These are phyloP conservation scores for Vespertilio murinus DNA, from an alignment of 2,797 vertebrate species.

Conservation along the genomic window DNA sequence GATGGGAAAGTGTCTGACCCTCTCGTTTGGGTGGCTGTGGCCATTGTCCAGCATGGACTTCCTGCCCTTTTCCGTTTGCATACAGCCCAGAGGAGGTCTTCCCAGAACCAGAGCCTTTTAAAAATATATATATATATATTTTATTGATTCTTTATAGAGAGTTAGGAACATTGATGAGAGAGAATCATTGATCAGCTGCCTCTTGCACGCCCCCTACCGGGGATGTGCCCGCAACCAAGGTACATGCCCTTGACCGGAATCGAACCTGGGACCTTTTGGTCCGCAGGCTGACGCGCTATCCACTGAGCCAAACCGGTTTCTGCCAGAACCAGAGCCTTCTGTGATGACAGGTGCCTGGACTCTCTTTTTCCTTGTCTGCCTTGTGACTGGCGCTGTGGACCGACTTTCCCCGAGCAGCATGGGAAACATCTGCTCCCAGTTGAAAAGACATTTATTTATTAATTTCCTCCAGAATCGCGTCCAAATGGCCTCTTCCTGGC, in stretches of 20 bases:
- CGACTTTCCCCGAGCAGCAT: not conserved
- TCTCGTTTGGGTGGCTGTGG: not conserved
- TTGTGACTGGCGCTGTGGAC: not conserved
- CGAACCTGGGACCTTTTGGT: too few relatives aligned
- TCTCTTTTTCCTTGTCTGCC: not conserved
- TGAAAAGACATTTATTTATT: not conserved
- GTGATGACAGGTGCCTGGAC: rapidly evolving
- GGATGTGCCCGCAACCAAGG: too few relatives aligned
- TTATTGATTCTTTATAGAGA: too few relatives aligned
- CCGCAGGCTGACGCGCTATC: too few relatives aligned
- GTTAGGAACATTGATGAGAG: too few relatives aligned
- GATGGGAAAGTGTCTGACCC: not conserved
- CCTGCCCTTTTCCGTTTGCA: not conserved
- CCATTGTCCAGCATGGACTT: too few relatives aligned
- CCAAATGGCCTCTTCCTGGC: not conserved
- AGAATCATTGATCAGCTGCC: too few relatives aligned
- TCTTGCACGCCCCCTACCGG: too few relatives aligned
- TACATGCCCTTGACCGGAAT: too few relatives aligned
- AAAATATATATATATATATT: too few relatives aligned
- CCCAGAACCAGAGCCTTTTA: not conserved
- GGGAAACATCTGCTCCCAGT: not conserved
- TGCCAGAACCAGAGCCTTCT: not conserved
- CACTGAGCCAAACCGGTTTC: too few relatives aligned
- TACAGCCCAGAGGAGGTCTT: not conserved
- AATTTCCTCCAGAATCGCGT: not conserved